A percentile compares a stretch with the other conserved stretches of the same genome.
These are phyloP conservation scores for Macrosteles quadrilineatus DNA, from an alignment of 1,140 invertebrate species.

Conservation along the genomic window DNA sequence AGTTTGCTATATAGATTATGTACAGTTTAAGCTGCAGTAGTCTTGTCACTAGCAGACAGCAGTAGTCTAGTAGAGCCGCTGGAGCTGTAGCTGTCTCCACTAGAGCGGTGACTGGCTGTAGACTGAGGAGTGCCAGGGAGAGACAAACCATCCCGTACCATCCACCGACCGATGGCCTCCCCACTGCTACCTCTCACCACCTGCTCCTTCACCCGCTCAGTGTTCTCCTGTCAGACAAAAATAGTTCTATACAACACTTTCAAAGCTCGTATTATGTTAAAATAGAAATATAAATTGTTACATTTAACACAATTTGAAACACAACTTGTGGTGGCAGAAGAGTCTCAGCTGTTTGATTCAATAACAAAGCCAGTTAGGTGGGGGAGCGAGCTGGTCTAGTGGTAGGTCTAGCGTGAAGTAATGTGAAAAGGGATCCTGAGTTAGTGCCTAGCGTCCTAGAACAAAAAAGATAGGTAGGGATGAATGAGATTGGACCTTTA, in stretches of 20 bases:
- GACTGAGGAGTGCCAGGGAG: constrained; percentile 63
- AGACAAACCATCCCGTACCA: constrained; percentile 34
- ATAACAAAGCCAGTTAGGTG: too few relatives aligned
- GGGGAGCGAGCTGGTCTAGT: too few relatives aligned
- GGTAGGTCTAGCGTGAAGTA: too few relatives aligned
- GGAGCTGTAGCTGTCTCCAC: constrained; percentile 72
- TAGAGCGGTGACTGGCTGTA: constrained; percentile 66
- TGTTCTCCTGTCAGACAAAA: background rate
- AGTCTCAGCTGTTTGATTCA: too few relatives aligned
- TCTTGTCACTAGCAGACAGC: constrained; percentile 44
- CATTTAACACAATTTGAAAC: too few relatives aligned
- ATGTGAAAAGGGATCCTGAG: too few relatives aligned
- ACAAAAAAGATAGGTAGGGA: too few relatives aligned
- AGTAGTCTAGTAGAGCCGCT: constrained; percentile 68
- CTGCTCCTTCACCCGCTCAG: background rate
- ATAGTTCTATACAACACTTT: background rate
- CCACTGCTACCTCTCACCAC: background rate
- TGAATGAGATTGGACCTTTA: too few relatives aligned
- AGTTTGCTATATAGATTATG: too few relatives aligned
- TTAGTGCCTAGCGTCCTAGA: too few relatives aligned
- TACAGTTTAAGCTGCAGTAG: constrained; percentile 7
- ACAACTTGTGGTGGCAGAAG: too few relatives aligned
- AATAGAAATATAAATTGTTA: background rate
- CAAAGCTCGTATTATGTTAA: background rate
- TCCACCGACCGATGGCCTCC: constrained; percentile 19